Conservation (phyloP, 2,797 vertebrate genomes). For the Melopsittacus undulatus region DNA sequence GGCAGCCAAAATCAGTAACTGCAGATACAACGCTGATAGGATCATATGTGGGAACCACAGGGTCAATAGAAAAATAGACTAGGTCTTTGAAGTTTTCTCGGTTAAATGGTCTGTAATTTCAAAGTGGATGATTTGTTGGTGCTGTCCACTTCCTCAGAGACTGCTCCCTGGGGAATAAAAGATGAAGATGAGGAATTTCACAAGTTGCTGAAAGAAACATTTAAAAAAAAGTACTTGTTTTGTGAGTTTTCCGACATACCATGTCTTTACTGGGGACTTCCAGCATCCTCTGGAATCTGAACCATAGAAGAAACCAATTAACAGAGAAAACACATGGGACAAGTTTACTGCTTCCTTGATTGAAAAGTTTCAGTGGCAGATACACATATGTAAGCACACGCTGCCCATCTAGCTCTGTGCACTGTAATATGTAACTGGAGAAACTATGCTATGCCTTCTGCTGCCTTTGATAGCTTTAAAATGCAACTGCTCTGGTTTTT, state of each 20-base stretch:
- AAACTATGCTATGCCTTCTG: background rate
- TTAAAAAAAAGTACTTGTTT: conserved; percentile 20
- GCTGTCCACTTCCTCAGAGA: background rate
- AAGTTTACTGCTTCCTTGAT: conserved; percentile 45
- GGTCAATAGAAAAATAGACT: conserved; percentile 24
- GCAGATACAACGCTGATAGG: background rate
- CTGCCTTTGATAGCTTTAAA: conserved; percentile 21
- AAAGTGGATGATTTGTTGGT: conserved; percentile 31
- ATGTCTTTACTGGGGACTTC: conserved; percentile 12
- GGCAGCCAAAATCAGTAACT: conserved; percentile 22
- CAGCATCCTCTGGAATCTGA: conserved; percentile 32
- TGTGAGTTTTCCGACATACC: conserved; percentile 18
- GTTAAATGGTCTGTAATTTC: conserved; percentile 37
- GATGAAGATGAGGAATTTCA: conserved; percentile 70
- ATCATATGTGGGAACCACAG: background rate
- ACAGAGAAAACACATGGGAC: conserved; percentile 47
- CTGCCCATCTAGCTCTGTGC: background rate
- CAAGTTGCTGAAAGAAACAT: conserved; percentile 54
- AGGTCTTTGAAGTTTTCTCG: background rate
- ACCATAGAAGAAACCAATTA: conserved; percentile 59
- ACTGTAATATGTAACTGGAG: background rate
- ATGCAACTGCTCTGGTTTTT: background rate
- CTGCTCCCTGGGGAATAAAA: conserved; percentile 3
- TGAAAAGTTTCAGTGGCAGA: conserved; percentile 31
- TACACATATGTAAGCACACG: background rate